phyloP scores from a whole-genome alignment of 2,797 vertebrate species.

The Pseudotriccus pelzelni region DNA sequence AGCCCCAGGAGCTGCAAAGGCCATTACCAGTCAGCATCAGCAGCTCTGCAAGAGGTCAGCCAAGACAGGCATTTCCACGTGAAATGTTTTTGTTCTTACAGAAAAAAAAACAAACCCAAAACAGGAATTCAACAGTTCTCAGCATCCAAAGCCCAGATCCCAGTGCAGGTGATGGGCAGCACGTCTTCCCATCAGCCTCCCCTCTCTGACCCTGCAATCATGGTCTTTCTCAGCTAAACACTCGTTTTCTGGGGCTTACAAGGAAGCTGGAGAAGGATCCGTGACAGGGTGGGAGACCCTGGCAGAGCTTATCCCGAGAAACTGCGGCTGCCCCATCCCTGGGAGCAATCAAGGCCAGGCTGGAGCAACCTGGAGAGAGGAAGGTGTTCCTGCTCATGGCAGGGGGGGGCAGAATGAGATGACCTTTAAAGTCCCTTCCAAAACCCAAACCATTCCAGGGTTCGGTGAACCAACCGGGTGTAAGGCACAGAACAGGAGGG shows the following conservation, averaged over 20 bases:
- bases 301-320: background rate
- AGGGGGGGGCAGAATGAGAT: no score
- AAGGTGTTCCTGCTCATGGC: background rate
- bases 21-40: constrained; percentile 34
- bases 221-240: background rate
- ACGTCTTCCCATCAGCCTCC: background rate
- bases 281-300: background rate
- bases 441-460: background rate
- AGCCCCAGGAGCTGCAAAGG: constrained; percentile 62
- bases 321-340: background rate
- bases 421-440: background rate
- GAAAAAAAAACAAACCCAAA: background rate
- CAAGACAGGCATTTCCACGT: constrained; percentile 51
- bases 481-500: background rate
- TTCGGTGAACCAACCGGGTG: background rate
- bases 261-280: background rate
- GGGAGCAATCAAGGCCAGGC: background rate
- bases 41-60: constrained; percentile 42
- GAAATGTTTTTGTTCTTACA: constrained; percentile 22
- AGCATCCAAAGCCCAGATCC: background rate
- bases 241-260: background rate
- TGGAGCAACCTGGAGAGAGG: fast-evolving
- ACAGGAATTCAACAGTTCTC: background rate
- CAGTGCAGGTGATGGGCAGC: background rate
- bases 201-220: fast-evolving